phyloP scores from a whole-genome alignment of 2,888 invertebrate genomes.

The Folsomia candida region DNA sequence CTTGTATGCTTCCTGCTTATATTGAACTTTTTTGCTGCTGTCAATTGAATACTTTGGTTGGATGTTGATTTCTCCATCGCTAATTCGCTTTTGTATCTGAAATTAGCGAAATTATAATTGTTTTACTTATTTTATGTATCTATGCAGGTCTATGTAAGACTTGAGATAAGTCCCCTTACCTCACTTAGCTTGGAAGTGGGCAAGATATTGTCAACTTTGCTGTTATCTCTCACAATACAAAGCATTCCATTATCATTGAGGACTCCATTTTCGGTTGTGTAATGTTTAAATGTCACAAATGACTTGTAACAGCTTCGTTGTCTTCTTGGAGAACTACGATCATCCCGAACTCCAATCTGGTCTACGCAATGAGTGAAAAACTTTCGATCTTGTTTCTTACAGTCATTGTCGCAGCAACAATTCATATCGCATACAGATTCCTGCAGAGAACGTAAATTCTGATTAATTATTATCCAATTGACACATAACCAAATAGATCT shows the following conservation, averaged over 20 bases:
- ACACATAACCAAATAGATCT: too few relatives aligned
- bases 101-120: not conserved
- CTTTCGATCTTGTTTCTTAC: conserved; percentile 61
- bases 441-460: conserved; percentile 55
- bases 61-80: conserved; percentile 14
- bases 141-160: too few relatives aligned
- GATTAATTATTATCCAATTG: too few relatives aligned
- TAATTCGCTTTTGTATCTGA: conserved; percentile 7
- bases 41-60: conserved; percentile 38
- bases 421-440: conserved; percentile 71
- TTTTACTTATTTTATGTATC: too few relatives aligned
- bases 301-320: conserved; percentile 58
- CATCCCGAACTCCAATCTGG: conserved; percentile 27
- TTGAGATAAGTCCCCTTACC: not conserved
- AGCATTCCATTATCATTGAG: conserved; percentile 59
- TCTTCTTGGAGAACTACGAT: not conserved
- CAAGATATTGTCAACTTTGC: conserved; percentile 55
- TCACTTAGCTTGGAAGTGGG: conserved; percentile 51
- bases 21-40: not conserved
- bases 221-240: conserved; percentile 63
- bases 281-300: conserved; percentile 60
- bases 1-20: conserved; percentile 27
- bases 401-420: conserved; percentile 80
- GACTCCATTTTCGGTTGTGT: conserved; percentile 54
- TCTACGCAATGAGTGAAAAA: conserved; percentile 63